A percentile compares a stretch with the other conserved stretches of the same genome.
Conservation (phyloP, 2,888 invertebrate genomes). For the Acronicta leporina region DNA sequence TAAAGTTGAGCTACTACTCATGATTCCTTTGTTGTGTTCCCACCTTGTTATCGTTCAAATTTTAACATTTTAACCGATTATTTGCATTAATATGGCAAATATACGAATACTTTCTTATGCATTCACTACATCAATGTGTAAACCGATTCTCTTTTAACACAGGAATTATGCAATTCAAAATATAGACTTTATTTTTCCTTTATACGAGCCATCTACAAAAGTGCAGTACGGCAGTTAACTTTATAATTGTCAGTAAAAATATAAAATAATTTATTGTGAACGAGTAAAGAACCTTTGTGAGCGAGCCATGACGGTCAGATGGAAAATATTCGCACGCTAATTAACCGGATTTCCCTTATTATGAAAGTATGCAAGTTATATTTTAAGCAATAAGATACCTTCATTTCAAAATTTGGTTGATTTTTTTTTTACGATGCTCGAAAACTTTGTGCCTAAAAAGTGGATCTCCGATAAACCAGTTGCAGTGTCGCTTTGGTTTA, state of each 20-base stretch:
- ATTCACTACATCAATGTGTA: constrained; percentile 24
- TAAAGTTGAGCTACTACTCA: constrained; percentile 50
- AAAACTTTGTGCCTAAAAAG: constrained; percentile 44
- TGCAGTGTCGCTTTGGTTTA: constrained; percentile 29
- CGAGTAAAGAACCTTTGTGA: constrained; percentile 40
- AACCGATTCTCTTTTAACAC: constrained; percentile 54
- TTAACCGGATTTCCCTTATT: constrained; percentile 72
- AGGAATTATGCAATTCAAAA: constrained; percentile 57
- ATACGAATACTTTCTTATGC: constrained; percentile 39
- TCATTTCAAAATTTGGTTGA: constrained; percentile 30
- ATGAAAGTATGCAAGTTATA: constrained; percentile 67
- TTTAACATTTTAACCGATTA: constrained; percentile 31
- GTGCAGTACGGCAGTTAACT: constrained; percentile 54
- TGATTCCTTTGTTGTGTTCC: constrained; percentile 48
- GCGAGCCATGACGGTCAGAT: constrained; percentile 61
- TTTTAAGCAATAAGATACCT: constrained; percentile 54
- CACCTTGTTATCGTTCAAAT: constrained; percentile 39
- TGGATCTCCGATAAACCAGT: constrained; percentile 39
- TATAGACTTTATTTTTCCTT: constrained; percentile 48
- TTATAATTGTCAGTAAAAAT: constrained; percentile 61
- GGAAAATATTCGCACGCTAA: constrained; percentile 67
- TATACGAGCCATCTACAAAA: constrained; percentile 56
- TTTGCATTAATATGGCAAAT: constrained; percentile 40
- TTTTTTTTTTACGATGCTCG: constrained; percentile 34
- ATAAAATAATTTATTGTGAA: constrained; percentile 55